Base-by-base conservation (phyloP, 2,113 vertebrate genomes). In the Chionis minor region DNA sequence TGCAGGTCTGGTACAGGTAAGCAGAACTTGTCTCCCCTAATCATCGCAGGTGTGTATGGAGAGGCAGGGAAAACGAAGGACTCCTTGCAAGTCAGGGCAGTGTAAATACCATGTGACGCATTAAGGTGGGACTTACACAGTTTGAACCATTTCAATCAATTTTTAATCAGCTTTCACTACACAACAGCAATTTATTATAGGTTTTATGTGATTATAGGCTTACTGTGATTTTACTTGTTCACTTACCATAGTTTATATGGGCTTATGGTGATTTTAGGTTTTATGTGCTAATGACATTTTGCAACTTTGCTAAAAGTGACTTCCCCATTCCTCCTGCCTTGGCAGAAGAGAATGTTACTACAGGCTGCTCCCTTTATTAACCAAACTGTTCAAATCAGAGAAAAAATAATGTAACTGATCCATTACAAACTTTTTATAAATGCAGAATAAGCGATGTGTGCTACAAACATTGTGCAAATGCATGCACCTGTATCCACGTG, bases 131-230 rank as follows among this genome's bases (percentile, higher is more conserved):
- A 52, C 33, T 54, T 47, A 59, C 42, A 55, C 20, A 61, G 40
- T 82, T 71, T 79, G 35, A 90, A 61, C 87, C 30, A 30, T 66
- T 97, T 95, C 71, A 93, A 96, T 93, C 40, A 95, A 93, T 65
- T 96, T 96, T 95, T 90, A 94, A 90, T 95, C 90, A 94, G 56
- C 30, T 93, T 96, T 94, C 80, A 90, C 61, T 62, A 92, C 21
- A 90, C 78, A 93, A 87, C 44, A 85, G 19, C 40, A 90, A 96
- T 96, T 96, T 95, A 90, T 85, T 91, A 88, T 42, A 93, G 73
- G 58, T 8, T 88, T 91, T 94, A 82, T 75, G 58, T 77, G 52
- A 93, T 95, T 71, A 79, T 32, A 85, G 40, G 61, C 33, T 96
- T 94, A 91, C 30, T 49, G 78, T 52, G 62, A 91, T 80, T 94